These are phyloP conservation scores for Autographa pulchrina DNA, from an alignment of 2,888 invertebrate genomes.

Conservation along the genomic window DNA sequence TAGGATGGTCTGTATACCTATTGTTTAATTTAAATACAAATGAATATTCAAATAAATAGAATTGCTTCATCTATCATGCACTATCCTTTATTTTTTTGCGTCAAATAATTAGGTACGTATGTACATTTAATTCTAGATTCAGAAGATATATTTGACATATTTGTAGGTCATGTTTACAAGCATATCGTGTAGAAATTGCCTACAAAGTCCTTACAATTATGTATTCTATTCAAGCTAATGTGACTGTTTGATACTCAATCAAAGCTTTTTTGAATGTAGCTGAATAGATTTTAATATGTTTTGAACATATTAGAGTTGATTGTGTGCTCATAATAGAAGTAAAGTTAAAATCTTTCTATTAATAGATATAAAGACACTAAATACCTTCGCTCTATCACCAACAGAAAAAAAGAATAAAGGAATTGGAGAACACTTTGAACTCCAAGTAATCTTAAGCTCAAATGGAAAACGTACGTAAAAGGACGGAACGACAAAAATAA, in stretches of 20 bases:
- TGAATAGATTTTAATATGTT: not conserved
- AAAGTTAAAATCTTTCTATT: too few species aligned
- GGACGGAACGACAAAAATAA: not conserved
- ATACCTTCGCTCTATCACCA: too few species aligned
- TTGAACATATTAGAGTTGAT: not conserved
- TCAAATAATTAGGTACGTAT: too few species aligned
- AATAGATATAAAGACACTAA: too few species aligned
- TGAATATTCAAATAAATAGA: too few species aligned
- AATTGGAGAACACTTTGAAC: not conserved
- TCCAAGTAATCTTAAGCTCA: not conserved
- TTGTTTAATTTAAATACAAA: too few species aligned
- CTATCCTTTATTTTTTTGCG: too few species aligned
- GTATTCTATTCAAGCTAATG: not conserved
- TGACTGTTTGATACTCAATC: not conserved
- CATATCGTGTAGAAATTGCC: not conserved
- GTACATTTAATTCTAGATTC: constrained; percentile 2
- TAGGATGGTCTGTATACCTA: too few species aligned
- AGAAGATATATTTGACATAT: not conserved
- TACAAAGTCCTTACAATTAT: not conserved
- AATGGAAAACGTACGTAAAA: not conserved
- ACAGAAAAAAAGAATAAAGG: too few species aligned
- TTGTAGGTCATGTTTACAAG: not conserved
- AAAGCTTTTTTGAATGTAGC: not conserved
- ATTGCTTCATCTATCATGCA: too few species aligned
- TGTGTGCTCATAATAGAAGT: too few species aligned